Base-by-base conservation (phyloP, 64 coral and sea anemone species). In the Exaiptasia diaphana region DNA sequence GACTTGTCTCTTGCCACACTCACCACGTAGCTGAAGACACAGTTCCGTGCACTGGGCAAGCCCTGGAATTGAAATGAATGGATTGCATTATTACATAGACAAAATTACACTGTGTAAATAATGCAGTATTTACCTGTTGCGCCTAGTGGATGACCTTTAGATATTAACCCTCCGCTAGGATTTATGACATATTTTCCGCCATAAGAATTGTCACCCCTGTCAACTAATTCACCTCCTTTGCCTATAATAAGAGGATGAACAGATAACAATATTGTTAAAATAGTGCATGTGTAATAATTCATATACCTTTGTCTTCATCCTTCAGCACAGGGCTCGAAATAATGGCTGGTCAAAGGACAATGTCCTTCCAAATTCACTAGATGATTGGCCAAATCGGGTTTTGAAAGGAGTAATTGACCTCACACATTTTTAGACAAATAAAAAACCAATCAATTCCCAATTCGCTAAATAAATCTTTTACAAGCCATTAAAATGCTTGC, bases 1-100 rank as follows among this genome's bases (percentile, higher is more conserved):
- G n/a, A 99, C 95, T 30, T 99, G 95, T 9, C 95, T 74, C 59
- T 85, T 99, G 20, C 95, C 95, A 68, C 95, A 99, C 44, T 91
- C 95, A 28, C 95, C 95, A 26, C 95, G 85, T 33, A 99, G 23
- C 85, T 99, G 95, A 1, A 82, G 76, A 46, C 89, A 85, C 15
- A 99, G 59, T 36, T 99, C 95, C 3, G 95, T 89, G 56, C 95
- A 99, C 33, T 99, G 95, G 11, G 95, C 95, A 1, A 99, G 55
- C 27, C 95, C 95, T 99, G 9, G 3, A 49, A 53, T 17, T 20
- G 30, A 17, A 40, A 41, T 22, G 31, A 15, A 59, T 18, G 10
- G 20, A 23, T 13, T 55, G 5, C n/a, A n/a, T n/a, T n/a, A n/a
- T n/a, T n/a, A n/a, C n/a, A n/a, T n/a, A n/a, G n/a, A n/a, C n/a